phyloP scores from a whole-genome alignment of 2,888 invertebrate genomes.

The Notodonta dromedarius region DNA sequence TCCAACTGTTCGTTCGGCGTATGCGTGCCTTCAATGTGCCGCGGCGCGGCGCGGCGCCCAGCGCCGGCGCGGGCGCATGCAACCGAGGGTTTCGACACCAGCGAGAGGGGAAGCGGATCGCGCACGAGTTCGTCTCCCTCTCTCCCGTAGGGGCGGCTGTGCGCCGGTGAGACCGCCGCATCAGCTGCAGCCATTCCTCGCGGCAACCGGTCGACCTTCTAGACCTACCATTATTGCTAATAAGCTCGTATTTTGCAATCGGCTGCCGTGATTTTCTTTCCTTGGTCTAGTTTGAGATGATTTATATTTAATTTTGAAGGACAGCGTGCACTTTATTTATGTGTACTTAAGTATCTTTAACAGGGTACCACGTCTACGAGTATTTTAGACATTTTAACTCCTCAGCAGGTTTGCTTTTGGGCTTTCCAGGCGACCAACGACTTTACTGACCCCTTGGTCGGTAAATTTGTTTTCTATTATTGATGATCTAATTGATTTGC shows the following conservation, averaged over 20 bases:
- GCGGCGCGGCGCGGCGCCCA: constrained; percentile 47
- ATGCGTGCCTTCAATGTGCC: constrained; percentile 44
- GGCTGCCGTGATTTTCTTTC: constrained; percentile 50
- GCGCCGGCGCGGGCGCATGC: constrained; percentile 63
- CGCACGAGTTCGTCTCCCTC: constrained; percentile 58
- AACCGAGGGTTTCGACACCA: constrained; percentile 74
- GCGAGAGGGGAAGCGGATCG: constrained; percentile 59
- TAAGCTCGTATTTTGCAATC: constrained; percentile 75
- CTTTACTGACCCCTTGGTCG: no score
- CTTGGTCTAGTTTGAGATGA: constrained; percentile 1
- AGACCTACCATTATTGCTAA: constrained; percentile 76
- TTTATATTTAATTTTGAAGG: background rate
- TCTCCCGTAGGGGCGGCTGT: constrained; percentile 34
- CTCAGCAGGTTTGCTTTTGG: no score
- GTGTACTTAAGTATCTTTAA: no score
- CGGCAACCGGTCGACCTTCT: constrained; percentile 74
- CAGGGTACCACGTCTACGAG: background rate
- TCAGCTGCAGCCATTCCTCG: constrained; percentile 49
- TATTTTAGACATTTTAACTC: no score
- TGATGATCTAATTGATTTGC: no score
- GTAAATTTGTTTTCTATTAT: no score
- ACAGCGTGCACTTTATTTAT: background rate
- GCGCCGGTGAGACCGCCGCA: constrained; percentile 48
- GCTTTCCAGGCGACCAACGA: no score
- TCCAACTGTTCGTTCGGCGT: constrained; percentile 61